Conservation (phyloP, 2,888 invertebrate species). For the Lithophane ornitopus region DNA sequence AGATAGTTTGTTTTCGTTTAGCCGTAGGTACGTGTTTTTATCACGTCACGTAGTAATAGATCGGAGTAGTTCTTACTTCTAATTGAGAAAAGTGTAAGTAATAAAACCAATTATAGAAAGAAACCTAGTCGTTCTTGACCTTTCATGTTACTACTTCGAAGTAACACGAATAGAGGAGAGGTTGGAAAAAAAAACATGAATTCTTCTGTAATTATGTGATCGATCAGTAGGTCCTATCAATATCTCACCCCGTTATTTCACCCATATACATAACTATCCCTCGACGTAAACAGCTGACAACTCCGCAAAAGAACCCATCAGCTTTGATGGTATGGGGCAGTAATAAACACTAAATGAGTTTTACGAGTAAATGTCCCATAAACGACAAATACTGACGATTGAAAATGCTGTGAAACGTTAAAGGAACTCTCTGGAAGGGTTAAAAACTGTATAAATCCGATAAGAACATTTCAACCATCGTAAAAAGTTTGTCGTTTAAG, state of each 20-base stretch:
- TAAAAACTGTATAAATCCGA: conserved; percentile 57
- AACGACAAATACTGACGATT: conserved; percentile 61
- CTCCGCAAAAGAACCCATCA: conserved; percentile 38
- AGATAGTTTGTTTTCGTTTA: conserved; percentile 48
- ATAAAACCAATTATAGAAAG: conserved; percentile 40
- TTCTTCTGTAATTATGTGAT: conserved; percentile 1
- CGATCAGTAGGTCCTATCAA: conserved; percentile 12
- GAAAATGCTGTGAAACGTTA: conserved; percentile 57
- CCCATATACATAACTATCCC: conserved; percentile 15
- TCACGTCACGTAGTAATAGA: conserved; percentile 46
- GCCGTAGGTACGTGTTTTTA: conserved; percentile 31
- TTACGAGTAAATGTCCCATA: conserved; percentile 60
- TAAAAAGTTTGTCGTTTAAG: conserved; percentile 60
- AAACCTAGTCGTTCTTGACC: not conserved
- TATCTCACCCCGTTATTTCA: conserved; percentile 19
- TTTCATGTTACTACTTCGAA: conserved; percentile 1
- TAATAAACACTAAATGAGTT: conserved; percentile 64
- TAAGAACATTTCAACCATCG: conserved; percentile 49
- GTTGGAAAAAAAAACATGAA: not conserved
- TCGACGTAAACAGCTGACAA: conserved; percentile 33
- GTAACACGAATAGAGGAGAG: not conserved
- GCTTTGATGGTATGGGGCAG: conserved; percentile 36
- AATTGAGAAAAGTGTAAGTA: conserved; percentile 56
- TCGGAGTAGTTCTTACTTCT: conserved; percentile 41
- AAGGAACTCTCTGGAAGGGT: conserved; percentile 55